These are phyloP conservation scores for Notarius lentiginosus DNA, from an alignment of 2,113 vertebrate species.

Conservation along the genomic window DNA sequence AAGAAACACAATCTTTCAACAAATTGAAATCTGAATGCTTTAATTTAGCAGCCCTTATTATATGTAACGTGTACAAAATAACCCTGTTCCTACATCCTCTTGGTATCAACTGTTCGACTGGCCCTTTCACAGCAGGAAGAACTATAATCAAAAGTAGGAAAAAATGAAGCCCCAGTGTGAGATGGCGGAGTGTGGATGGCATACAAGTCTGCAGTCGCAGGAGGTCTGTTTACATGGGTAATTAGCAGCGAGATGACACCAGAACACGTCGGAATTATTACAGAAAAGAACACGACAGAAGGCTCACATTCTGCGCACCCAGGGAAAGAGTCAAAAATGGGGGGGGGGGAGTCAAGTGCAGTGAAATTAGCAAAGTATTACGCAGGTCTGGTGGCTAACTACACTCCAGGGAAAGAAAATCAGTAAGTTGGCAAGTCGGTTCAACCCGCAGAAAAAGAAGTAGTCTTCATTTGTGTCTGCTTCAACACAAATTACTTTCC, in stretches of 20 bases:
- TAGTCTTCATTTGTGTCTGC: background rate
- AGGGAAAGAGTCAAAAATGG: background rate
- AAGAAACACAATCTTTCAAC: background rate
- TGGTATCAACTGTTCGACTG: background rate
- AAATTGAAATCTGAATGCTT: background rate
- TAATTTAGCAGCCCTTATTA: background rate
- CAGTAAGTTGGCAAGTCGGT: background rate
- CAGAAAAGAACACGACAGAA: background rate
- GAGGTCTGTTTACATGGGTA: conserved; percentile 20
- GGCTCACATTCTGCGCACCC: background rate
- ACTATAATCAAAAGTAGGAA: background rate
- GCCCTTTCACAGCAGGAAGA: background rate
- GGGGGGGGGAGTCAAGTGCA: background rate
- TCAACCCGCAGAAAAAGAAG: background rate
- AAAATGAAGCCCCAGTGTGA: background rate
- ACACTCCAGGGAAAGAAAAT: background rate
- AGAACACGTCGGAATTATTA: conserved; percentile 7
- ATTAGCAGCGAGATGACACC: conserved; percentile 13
- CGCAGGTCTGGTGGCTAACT: background rate
- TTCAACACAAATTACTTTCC: background rate
- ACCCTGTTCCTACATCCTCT: background rate
- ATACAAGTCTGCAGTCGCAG: conserved; percentile 7
- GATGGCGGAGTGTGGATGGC: background rate
- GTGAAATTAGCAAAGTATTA: background rate
- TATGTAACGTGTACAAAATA: background rate